Evolutionary conservation across 2,888 invertebrate species (phyloP).

Genomic region (Pheosia gnoma): DNA sequence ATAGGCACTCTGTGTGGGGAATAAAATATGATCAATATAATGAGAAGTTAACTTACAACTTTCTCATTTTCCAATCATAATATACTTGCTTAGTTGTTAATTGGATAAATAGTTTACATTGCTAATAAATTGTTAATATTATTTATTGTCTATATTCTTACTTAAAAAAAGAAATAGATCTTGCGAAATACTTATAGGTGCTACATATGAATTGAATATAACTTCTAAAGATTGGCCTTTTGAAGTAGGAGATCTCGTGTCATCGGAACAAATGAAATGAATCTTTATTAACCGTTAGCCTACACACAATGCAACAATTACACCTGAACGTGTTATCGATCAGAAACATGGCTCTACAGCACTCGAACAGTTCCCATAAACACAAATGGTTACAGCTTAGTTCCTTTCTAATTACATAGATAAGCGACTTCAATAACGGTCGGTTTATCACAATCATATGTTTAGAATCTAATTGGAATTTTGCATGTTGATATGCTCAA

Average conservation of each 20-base stretch:
- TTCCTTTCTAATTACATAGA: conserved; percentile 82
- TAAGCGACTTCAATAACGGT: conserved; percentile 81
- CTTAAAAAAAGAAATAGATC: background rate
- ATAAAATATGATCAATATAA: conserved; percentile 22
- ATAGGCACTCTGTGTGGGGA: conserved; percentile 33
- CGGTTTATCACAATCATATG: conserved; percentile 81
- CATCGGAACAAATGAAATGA: background rate
- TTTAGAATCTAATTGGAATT: conserved; percentile 83
- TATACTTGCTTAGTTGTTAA: background rate
- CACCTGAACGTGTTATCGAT: conserved; percentile 56
- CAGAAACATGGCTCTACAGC: conserved; percentile 56
- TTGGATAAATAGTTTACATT: background rate
- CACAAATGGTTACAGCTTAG: conserved; percentile 81
- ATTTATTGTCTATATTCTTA: too few species aligned
- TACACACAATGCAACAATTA: conserved; percentile 34
- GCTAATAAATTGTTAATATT: too few species aligned
- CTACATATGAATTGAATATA: background rate
- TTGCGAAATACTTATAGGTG: background rate
- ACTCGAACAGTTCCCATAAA: conserved; percentile 77
- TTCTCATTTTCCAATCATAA: conserved; percentile 9
- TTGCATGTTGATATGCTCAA: conserved; percentile 81
- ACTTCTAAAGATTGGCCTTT: background rate
- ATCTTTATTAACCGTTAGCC: conserved; percentile 18
- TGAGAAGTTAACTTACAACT: conserved; percentile 8
- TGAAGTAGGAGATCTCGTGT: background rate